phyloP scores from a whole-genome alignment of 1,140 invertebrate genomes.

The Calliphora vicina region DNA sequence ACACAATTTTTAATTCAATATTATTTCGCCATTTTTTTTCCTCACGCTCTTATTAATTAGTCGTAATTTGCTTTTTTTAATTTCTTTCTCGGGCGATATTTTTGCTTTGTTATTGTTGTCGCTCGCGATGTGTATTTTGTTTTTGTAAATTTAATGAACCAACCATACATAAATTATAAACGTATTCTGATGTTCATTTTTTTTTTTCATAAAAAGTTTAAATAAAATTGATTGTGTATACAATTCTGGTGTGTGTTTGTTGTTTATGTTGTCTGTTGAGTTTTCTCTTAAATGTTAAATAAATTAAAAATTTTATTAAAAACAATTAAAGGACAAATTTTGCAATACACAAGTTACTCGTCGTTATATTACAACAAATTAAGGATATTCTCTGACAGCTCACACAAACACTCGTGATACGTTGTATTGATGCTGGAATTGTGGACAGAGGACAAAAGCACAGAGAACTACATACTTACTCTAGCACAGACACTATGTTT shows the following conservation, averaged over 20 bases:
- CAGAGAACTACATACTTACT: too few relatives aligned
- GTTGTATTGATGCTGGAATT: too few relatives aligned
- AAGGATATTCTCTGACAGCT: not conserved
- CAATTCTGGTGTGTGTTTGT: not conserved
- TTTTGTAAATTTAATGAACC: conserved; percentile 12
- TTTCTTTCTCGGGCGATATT: not conserved
- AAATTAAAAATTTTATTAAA: conserved; percentile 32
- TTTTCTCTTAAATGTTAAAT: conserved; percentile 17
- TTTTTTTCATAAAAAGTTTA: not conserved
- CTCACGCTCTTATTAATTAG: not conserved
- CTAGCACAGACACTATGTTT: too few relatives aligned
- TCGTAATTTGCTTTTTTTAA: not conserved
- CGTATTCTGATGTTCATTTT: not conserved
- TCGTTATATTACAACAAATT: not conserved
- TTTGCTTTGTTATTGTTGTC: not conserved
- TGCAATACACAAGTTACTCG: not conserved
- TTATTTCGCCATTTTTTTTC: not conserved
- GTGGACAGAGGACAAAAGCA: too few relatives aligned
- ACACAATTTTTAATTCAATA: not conserved
- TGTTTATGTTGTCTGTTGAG: too few relatives aligned
- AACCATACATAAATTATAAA: conserved; percentile 8
- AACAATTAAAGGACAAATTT: conserved; percentile 33
- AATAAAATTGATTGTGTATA: not conserved
- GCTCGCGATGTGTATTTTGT: not conserved
- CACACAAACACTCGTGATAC: too few relatives aligned